These are phyloP conservation scores for Drosophila paranaensis DNA, from an alignment of 2,888 invertebrate genomes.

Conservation along the genomic window DNA sequence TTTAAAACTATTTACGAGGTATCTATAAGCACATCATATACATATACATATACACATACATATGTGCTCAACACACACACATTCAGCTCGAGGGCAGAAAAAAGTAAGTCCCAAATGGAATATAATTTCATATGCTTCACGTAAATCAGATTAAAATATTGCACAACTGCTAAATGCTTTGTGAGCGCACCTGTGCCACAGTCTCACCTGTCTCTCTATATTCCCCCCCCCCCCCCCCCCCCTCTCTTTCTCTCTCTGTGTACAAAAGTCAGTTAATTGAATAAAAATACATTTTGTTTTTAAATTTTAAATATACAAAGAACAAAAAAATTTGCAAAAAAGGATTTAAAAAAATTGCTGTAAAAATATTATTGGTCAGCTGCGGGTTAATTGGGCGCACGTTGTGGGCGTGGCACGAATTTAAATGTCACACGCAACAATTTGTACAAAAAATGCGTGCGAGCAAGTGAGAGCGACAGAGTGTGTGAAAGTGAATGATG, in stretches of 20 bases:
- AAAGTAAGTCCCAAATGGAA: conserved; percentile 33
- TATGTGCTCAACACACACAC: not conserved
- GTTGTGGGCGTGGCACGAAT: conserved; percentile 39
- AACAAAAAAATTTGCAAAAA: conserved; percentile 2
- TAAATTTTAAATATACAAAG: conserved; percentile 10
- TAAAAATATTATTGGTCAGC: conserved; percentile 33
- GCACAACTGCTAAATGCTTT: conserved; percentile 50
- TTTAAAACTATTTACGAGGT: not conserved
- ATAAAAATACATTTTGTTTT: conserved; percentile 52
- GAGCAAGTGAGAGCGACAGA: not conserved
- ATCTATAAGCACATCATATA: not conserved
- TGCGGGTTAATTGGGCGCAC: conserved; percentile 37
- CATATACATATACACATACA: not conserved
- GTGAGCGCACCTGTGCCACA: conserved; percentile 11
- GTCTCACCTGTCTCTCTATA: not conserved
- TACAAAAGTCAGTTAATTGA: conserved; percentile 72
- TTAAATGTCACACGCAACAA: conserved; percentile 55
- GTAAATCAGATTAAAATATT: conserved; percentile 63
- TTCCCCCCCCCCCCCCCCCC: no score
- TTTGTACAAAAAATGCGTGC: conserved; percentile 2
- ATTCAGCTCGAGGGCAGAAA: not conserved
- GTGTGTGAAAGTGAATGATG: not conserved
- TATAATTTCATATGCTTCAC: conserved; percentile 38
- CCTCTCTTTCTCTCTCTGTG: conserved; percentile 1
- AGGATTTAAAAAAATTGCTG: not conserved